Evolutionary conservation across 2,113 vertebrate species (phyloP).

Genomic region (Halcyon malimbica): DNA sequence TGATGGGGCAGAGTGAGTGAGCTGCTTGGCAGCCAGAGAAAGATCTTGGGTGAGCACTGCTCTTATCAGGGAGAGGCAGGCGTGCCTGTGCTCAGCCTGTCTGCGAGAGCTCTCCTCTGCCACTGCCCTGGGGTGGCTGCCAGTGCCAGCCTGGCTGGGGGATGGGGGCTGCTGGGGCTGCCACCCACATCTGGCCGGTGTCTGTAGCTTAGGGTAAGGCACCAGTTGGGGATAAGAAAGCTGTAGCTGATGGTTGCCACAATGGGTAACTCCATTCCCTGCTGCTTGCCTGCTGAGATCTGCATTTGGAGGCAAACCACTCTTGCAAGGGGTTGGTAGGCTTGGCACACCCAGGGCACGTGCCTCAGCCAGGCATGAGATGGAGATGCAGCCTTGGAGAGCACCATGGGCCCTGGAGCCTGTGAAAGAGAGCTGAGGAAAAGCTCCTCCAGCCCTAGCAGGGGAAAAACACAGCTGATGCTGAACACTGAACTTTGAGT

Average conservation of each 20-base stretch:
- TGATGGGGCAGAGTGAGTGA: neutral
- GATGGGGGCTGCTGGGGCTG: neutral
- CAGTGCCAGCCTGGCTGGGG: neutral
- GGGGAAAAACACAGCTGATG: neutral
- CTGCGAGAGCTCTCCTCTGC: neutral
- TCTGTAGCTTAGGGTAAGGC: neutral
- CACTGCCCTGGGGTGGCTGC: neutral
- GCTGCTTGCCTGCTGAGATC: neutral
- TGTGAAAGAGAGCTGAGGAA: neutral
- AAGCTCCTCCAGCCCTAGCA: neutral
- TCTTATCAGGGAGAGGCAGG: conserved; percentile 2
- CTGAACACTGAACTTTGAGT: neutral
- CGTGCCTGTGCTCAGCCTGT: accelerated
- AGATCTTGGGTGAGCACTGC: neutral
- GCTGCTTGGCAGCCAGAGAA: neutral
- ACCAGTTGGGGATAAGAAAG: neutral
- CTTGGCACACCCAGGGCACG: neutral
- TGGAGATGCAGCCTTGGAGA: neutral
- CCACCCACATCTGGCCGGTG: neutral
- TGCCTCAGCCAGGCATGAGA: neutral
- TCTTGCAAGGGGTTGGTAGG: neutral
- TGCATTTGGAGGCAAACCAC: neutral
- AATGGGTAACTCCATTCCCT: neutral
- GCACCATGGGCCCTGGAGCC: accelerated
- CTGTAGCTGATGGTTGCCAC: neutral